Conservation (phyloP, 2,113 vertebrate species). For the Hypomesus transpacificus region DNA sequence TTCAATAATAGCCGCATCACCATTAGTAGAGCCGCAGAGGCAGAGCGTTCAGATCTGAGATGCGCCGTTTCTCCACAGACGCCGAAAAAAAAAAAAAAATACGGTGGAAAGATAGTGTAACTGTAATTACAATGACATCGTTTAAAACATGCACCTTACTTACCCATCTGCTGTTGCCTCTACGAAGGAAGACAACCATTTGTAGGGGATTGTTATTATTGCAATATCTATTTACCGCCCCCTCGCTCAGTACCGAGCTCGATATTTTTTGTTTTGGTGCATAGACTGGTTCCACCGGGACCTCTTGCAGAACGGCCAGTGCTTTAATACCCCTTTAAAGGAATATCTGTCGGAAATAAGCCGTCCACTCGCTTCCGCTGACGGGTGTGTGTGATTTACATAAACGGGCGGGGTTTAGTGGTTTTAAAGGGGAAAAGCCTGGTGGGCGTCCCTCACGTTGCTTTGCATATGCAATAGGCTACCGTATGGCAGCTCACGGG, state of each 20-base stretch:
- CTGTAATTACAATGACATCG: constrained; percentile 5
- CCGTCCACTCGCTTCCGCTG: constrained; percentile 48
- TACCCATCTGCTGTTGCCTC: constrained; percentile 22
- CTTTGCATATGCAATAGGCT: neutral
- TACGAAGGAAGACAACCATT: neutral
- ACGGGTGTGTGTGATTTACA: constrained; percentile 40
- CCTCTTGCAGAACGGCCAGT: constrained; percentile 40
- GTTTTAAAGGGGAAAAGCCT: constrained; percentile 37
- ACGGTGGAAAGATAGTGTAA: too few species aligned
- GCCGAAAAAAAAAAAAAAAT: too few species aligned
- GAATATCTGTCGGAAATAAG: constrained; percentile 53
- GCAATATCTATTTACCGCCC: constrained; percentile 2
- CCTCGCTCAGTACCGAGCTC: neutral
- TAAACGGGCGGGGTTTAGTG: constrained; percentile 40
- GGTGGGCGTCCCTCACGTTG: constrained; percentile 1
- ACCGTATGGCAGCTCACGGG: neutral
- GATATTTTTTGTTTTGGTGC: constrained; percentile 18
- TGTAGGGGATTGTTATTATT: neutral
- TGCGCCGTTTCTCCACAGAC: too few species aligned
- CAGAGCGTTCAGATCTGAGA: too few species aligned
- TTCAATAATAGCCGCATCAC: too few species aligned
- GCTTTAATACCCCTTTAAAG: constrained; percentile 58
- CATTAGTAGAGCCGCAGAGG: too few species aligned
- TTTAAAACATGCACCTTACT: constrained; percentile 15
- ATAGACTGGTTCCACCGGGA: constrained; percentile 31